Evolutionary conservation across 2,888 invertebrate genomes (phyloP), one percentile per base, ranked within the genome.

Genomic region (Enchytraeus crypticus): DNA sequence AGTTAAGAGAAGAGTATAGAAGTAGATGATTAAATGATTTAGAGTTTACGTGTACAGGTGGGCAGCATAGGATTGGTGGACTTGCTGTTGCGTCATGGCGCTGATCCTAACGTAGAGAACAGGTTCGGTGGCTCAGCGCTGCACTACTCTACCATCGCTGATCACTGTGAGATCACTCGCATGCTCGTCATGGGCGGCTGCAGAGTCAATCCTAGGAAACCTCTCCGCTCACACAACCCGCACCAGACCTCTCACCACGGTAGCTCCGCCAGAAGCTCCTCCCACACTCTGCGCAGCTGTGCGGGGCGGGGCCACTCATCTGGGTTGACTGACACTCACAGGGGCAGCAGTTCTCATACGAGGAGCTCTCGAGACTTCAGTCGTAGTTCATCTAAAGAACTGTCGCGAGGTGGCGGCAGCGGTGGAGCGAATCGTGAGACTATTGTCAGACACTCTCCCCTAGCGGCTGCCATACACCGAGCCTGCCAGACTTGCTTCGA

Each of bases 61-160:
- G 62, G 62, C 18, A 57, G 43, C 32, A 38, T 47, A 5, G 59
- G 55, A 23, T 38, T 62, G 32, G 62, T 62, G 18, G 34, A 54
- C 18, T 53, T 62, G 21, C 43, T 63, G 29, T 49, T 64, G 26
- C 34, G 45, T 29, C 38, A 30, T 23, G 59, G 59, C 3, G 64
- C 64, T n/a, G 56, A 64, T 18, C 62, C 64, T n/a, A 64, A 60
- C 45, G 57, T 60, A 11, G 33, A 38, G 14, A 63, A 64, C 26
- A 33, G 58, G 23, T 53, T 60, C 30, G 64, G 64, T 5, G 53
- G 59, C 27, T 60, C 38, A 26, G 54, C 64, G 8, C 51, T 64
- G 32, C 64, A 63, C 45, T 57, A 60, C 46, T 59, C 62, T 11
- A 58, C 60, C 32, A 56, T 62, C 18, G 62, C 62, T 5, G 56